Evolutionary conservation across 2,797 vertebrate species (phyloP).

Genomic region (Perodicticus potto): DNA sequence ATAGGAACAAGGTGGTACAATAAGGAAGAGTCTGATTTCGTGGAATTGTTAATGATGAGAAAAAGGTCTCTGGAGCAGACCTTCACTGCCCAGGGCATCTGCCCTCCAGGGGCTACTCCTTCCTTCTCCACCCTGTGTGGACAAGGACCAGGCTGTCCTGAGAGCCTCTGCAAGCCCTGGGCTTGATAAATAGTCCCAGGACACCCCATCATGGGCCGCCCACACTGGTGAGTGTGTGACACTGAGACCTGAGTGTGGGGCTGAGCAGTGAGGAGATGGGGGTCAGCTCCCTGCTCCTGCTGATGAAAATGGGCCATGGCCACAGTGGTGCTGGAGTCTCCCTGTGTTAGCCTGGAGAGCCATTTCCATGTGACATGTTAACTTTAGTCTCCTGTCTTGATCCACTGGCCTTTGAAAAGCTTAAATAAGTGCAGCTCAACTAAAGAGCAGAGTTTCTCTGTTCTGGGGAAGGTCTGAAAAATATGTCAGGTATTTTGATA

Average conservation of each 20-base stretch:
- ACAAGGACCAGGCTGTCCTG: not conserved
- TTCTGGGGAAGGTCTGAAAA: not conserved
- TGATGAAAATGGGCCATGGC: not conserved
- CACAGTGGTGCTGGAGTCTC: not conserved
- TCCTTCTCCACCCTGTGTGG: no score
- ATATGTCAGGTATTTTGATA: rapidly evolving
- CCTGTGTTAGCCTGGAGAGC: rapidly evolving
- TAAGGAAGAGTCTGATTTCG: not conserved
- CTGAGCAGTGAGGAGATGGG: not conserved
- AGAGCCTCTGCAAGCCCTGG: not conserved
- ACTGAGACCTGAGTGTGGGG: not conserved
- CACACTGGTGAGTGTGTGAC: not conserved
- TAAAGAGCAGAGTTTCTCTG: rapidly evolving
- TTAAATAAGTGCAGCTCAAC: rapidly evolving
- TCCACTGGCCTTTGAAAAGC: rapidly evolving
- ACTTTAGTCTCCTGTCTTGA: rapidly evolving
- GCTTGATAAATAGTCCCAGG: no score
- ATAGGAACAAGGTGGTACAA: no score
- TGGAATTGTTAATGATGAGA: not conserved
- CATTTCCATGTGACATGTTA: rapidly evolving
- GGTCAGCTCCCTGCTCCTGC: no score
- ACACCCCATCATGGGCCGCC: rapidly evolving
- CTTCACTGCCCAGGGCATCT: not conserved
- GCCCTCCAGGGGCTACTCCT: no score
- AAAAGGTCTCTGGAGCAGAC: not conserved